Percentiles rank a stretch among this genome's conserved stretches.
phyloP scores from a whole-genome alignment of 2,113 vertebrate species.

The Cyprinodon variegatus region DNA sequence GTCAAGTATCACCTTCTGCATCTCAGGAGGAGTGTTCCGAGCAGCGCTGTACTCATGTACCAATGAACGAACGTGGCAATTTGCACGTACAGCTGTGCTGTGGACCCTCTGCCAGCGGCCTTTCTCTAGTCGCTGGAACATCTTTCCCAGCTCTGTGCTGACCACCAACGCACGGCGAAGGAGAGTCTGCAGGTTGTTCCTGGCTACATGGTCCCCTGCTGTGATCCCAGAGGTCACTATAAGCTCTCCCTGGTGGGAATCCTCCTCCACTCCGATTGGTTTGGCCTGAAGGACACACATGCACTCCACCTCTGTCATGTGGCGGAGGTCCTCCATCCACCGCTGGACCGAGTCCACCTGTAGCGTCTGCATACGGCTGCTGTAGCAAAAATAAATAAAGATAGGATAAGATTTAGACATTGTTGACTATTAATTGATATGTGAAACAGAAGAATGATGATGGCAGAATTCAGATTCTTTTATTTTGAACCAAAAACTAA shows the following conservation, averaged over 20 bases:
- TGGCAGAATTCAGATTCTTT: background rate
- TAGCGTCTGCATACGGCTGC: slow-evolving; percentile 85
- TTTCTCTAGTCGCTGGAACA: slow-evolving; percentile 92
- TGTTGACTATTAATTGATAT: background rate
- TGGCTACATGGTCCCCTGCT: slow-evolving; percentile 70
- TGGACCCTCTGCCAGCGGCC: slow-evolving; percentile 92
- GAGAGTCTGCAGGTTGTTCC: slow-evolving; percentile 89
- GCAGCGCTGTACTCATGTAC: slow-evolving; percentile 85
- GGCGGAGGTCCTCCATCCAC: slow-evolving; percentile 96
- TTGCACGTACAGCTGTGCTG: slow-evolving; percentile 88
- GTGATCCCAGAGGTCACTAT: slow-evolving; percentile 79
- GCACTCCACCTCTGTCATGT: slow-evolving; percentile 98
- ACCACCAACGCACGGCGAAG: slow-evolving; percentile 93
- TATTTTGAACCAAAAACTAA: no score
- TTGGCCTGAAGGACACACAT: slow-evolving; percentile 98
- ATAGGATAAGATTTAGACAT: background rate
- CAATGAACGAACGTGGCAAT: slow-evolving; percentile 92
- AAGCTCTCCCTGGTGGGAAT: slow-evolving; percentile 85
- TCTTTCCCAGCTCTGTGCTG: slow-evolving; percentile 92
- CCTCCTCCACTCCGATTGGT: slow-evolving; percentile 91
- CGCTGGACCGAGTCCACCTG: slow-evolving; percentile 96
- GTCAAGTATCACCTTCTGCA: slow-evolving; percentile 83
- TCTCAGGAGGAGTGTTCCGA: slow-evolving; percentile 81
- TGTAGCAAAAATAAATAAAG: slow-evolving; percentile 16
- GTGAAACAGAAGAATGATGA: background rate